Conservation (phyloP, 1,140 invertebrate genomes). For the Sycophaga agraensis region DNA sequence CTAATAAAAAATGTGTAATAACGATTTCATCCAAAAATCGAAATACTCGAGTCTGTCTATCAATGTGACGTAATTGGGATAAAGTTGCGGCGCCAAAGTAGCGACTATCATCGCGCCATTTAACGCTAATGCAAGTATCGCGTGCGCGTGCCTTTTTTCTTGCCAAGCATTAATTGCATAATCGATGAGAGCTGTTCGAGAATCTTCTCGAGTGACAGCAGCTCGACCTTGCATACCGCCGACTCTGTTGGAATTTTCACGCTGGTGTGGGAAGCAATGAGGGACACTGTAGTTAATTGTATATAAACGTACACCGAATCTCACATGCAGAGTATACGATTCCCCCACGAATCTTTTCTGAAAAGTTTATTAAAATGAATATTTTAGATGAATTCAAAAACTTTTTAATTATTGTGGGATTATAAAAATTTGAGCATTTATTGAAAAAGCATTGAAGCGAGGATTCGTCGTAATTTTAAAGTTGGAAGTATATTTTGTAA, state of each 20-base stretch:
- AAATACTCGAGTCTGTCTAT: not conserved
- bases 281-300: too few species aligned
- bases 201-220: not conserved
- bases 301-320: too few species aligned
- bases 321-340: not conserved
- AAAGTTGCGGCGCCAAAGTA: conserved; percentile 7
- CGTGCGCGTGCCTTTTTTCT: conserved; percentile 4
- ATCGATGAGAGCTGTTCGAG: not conserved
- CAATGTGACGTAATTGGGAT: not conserved
- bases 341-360: too few species aligned
- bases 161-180: conserved; percentile 3
- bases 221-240: not conserved
- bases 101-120: conserved; percentile 1
- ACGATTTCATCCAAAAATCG: too few species aligned
- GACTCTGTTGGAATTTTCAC: not conserved
- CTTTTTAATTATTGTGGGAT: too few species aligned
- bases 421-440: too few species aligned
- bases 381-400: too few species aligned
- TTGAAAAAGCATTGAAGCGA: too few species aligned
- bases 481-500: too few species aligned
- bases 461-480: too few species aligned
- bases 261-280: not conserved
- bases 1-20: too few species aligned
- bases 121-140: conserved; percentile 9
- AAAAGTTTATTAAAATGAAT: too few species aligned